Evolutionary conservation across 2,113 vertebrate species (phyloP), one percentile per base, ranked within the genome.

Genomic region (Elgaria multicarinata): DNA sequence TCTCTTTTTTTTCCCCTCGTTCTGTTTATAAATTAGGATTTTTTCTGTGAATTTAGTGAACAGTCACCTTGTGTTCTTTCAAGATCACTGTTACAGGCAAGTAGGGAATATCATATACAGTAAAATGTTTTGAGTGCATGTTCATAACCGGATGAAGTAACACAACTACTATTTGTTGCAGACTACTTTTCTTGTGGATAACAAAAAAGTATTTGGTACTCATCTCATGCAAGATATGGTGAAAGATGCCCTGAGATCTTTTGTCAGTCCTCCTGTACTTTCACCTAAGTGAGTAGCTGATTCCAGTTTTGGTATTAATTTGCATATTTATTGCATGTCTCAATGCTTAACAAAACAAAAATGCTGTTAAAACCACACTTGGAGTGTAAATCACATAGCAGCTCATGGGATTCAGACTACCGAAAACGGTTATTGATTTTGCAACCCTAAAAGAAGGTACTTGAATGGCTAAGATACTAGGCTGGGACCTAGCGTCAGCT

Each of bases 191-290:
- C 96, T 99, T 86, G 99, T 99, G 44, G 99, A 99, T 96, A 99
- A 99, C 93, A 99, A 98, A 95, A 99, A 99, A 91, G 99, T 99
- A 74, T 99, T 99, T 94, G 99, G 99, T 88, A 99, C 98, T 78
- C 99, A 99, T 88, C 97, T 99, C 93, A 99, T 99, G 98, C 99
- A 99, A 96, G 99, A 99, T 93, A 99, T 99, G 98, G 98, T 99
- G 86, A 99, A 99, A 97, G 99, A 99, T 94, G 99, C 99, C 46
- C 96, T 99, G 89, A 97, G 99, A 76, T 98, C 98, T 95, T 99
- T 99, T 42, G 99, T 99, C 91, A 99, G 99, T 94, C 99, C 99
- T 83, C 99, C 99, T 79, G 99, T 99, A 74, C 98, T 99, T 91
- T 99, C 99, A 77, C 96, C 98, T 85, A 99, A 99, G 99, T 99